phyloP scores from a whole-genome alignment of 2,888 invertebrate species.

The Eupithecia vulgata region DNA sequence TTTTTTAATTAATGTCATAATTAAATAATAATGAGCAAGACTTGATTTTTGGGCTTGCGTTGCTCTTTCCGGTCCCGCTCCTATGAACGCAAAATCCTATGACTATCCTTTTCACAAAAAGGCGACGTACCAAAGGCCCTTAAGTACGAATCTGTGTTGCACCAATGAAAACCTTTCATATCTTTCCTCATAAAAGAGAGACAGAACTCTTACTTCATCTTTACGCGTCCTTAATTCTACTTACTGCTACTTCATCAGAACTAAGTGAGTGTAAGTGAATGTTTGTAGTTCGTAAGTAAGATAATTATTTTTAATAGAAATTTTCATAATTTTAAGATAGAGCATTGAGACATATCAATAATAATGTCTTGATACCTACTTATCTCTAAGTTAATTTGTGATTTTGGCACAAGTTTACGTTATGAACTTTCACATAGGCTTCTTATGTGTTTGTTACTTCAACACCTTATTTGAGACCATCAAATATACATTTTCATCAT shows the following conservation, averaged over 20 bases:
- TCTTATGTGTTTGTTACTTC: neutral
- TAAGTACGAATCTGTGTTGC: no score
- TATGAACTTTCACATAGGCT: neutral
- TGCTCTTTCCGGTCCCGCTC: no score
- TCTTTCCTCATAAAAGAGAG: neutral
- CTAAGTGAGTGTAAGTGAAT: no score
- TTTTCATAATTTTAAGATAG: no score
- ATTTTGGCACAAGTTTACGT: neutral
- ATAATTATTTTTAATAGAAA: no score
- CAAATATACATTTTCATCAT: neutral
- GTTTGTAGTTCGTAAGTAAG: neutral
- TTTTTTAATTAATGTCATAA: no score
- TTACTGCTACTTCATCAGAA: neutral
- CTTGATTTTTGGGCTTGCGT: no score
- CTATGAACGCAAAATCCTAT: no score
- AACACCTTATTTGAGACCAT: neutral
- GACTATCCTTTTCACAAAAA: no score
- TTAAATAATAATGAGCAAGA: no score
- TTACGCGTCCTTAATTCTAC: neutral
- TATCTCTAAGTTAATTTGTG: neutral
- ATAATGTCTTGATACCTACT: neutral
- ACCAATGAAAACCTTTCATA: no score
- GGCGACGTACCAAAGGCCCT: no score
- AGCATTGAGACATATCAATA: neutral
- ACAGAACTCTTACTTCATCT: neutral